Evolutionary conservation across 2,888 invertebrate genomes (phyloP), one percentile per base, ranked within the genome.

Genomic region (Teinopalpus imperialis): DNA sequence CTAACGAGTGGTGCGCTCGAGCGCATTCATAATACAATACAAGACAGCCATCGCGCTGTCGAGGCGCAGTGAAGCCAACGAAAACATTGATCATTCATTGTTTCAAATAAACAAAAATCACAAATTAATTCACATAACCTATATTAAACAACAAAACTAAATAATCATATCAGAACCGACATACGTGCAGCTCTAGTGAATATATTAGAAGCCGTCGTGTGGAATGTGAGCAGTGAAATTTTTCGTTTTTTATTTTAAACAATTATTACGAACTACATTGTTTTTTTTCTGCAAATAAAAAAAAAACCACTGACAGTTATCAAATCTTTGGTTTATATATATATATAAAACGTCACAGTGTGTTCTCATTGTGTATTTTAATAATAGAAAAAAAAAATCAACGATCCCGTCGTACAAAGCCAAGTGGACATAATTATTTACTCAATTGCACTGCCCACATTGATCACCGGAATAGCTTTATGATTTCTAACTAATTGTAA

Each of bases 401-500:
- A n/a, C n/a, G n/a, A n/a, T n/a, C n/a, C n/a, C n/a, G n/a, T n/a
- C n/a, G n/a, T n/a, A n/a, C n/a, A n/a, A n/a, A n/a, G n/a, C n/a
- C n/a, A n/a, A n/a, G n/a, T n/a, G n/a, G n/a, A n/a, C n/a, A n/a
- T n/a, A n/a, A n/a, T n/a, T n/a, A n/a, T n/a, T n/a, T n/a, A n/a
- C n/a, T n/a, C n/a, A n/a, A n/a, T n/a, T n/a, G n/a, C n/a, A n/a
- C n/a, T n/a, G n/a, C n/a, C n/a, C n/a, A n/a, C n/a, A n/a, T n/a
- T n/a, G n/a, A n/a, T n/a, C n/a, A n/a, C n/a, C n/a, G n/a, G n/a
- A n/a, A n/a, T n/a, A n/a, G n/a, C n/a, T n/a, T n/a, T n/a, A n/a
- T 39, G 5, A 39, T 9, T 26, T 13, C 7, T 30, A 18, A 9
- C 27, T 16, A 30, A 20, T 6, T n/a, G 7, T 29, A 41, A 27